Percentiles rank a stretch among this genome's conserved stretches.
Evolutionary conservation across 2,113 vertebrate species (phyloP).

Genomic region (Terrapene triunguis): DNA sequence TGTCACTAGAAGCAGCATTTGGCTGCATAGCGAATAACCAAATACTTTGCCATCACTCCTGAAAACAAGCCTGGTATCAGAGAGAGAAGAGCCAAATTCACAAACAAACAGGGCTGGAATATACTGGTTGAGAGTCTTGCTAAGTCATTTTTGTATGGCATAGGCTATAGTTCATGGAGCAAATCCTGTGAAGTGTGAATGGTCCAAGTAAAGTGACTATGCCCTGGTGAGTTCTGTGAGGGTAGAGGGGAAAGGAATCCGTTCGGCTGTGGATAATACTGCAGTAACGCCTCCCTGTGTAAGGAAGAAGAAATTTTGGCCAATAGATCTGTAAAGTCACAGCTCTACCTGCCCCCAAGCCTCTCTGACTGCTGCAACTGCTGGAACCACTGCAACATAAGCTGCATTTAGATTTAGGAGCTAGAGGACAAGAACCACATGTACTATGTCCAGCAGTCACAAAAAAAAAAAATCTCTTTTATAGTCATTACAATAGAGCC

Average conservation of each 20-base stretch:
- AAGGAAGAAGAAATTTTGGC: not conserved
- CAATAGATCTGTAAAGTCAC: not conserved
- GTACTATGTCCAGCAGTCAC: not conserved
- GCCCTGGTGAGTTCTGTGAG: too few relatives aligned
- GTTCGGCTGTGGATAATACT: not conserved
- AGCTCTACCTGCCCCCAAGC: not conserved
- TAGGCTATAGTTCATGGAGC: not conserved
- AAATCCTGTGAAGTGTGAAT: not conserved
- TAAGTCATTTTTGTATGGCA: not conserved
- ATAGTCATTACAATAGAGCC: not conserved
- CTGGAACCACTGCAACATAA: not conserved
- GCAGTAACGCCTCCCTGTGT: not conserved
- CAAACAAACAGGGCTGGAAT: too few relatives aligned
- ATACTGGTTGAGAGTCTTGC: not conserved
- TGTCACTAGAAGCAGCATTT: too few relatives aligned
- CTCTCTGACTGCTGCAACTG: not conserved
- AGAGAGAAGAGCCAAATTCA: too few relatives aligned
- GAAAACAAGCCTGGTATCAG: too few relatives aligned
- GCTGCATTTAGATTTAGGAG: not conserved
- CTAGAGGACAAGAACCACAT: not conserved
- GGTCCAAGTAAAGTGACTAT: not conserved
- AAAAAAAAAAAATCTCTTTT: not conserved
- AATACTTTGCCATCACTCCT: too few relatives aligned
- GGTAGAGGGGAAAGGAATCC: not conserved
- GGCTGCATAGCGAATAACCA: too few relatives aligned